These are phyloP conservation scores for Hemibagrus guttatus DNA, from an alignment of 2,797 vertebrate species.

Conservation along the genomic window DNA sequence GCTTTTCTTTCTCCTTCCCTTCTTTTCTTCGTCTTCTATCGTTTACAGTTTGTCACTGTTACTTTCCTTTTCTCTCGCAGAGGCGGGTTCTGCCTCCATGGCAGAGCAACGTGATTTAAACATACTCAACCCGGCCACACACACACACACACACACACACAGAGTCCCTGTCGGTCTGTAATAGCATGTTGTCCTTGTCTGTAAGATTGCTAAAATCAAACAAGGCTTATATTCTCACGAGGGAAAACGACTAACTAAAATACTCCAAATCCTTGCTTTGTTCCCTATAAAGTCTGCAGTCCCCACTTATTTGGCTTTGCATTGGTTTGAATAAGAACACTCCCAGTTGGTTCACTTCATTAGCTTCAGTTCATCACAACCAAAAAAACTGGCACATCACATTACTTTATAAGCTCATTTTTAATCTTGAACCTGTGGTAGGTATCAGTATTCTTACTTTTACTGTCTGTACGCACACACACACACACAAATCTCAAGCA, in stretches of 20 bases:
- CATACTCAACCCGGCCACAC: background rate
- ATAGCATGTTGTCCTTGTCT: background rate
- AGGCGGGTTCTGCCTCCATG: conserved; percentile 7
- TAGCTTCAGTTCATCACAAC: background rate
- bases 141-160: background rate
- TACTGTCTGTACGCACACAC: background rate
- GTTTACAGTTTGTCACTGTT: conserved; percentile 27
- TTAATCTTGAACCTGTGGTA: background rate
- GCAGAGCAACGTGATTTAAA: background rate
- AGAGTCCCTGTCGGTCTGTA: background rate
- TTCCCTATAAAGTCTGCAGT: background rate
- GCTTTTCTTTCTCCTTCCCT: conserved; percentile 21
- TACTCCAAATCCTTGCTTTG: background rate
- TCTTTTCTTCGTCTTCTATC: conserved; percentile 48
- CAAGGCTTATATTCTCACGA: background rate
- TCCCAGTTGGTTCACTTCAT: background rate
- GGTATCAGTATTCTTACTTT: background rate
- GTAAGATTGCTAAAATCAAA: background rate
- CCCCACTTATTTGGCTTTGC: no score
- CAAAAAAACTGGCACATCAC: background rate
- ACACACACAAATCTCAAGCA: background rate
- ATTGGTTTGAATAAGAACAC: background rate
- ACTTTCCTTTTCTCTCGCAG: background rate
- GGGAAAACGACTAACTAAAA: background rate
- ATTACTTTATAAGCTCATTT: no score